phyloP scores from a whole-genome alignment of 2,797 vertebrate genomes.

The Mus spretus region DNA sequence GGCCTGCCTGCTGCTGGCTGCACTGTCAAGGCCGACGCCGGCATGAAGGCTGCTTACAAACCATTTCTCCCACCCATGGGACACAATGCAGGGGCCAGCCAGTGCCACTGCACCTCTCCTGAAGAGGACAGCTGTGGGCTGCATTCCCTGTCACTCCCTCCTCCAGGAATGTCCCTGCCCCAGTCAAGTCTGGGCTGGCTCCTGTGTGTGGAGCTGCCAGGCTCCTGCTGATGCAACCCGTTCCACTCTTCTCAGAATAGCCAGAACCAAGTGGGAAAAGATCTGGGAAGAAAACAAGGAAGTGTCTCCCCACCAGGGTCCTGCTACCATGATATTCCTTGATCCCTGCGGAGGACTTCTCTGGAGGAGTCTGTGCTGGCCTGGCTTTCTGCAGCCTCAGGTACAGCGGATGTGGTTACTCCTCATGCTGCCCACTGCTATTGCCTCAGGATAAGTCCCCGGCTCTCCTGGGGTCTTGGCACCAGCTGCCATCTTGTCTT shows the following conservation, averaged over 20 bases:
- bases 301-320: neutral
- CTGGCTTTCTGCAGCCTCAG: neutral
- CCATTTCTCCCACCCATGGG: neutral
- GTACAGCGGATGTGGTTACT: neutral
- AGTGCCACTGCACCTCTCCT: neutral
- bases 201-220: neutral
- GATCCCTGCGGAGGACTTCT: neutral
- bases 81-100: neutral
- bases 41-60: neutral
- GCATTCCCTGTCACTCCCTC: conserved; percentile 46
- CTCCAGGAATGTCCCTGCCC: conserved; percentile 71
- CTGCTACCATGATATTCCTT: neutral
- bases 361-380: neutral
- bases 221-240: conserved; percentile 47
- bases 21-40: neutral
- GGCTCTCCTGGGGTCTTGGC: neutral
- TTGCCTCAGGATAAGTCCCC: neutral
- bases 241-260: neutral
- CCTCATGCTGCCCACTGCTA: neutral
- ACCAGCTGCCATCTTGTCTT: neutral
- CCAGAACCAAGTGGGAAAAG: conserved; percentile 4
- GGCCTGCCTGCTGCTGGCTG: neutral
- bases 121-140: neutral
- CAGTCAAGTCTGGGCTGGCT: conserved; percentile 72
- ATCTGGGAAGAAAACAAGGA: conserved; percentile 11